A percentile compares a stretch with the other conserved stretches of the same genome.
These are phyloP conservation scores for Allolobophora icterica DNA, from an alignment of 2,888 invertebrate species.

Conservation along the genomic window DNA sequence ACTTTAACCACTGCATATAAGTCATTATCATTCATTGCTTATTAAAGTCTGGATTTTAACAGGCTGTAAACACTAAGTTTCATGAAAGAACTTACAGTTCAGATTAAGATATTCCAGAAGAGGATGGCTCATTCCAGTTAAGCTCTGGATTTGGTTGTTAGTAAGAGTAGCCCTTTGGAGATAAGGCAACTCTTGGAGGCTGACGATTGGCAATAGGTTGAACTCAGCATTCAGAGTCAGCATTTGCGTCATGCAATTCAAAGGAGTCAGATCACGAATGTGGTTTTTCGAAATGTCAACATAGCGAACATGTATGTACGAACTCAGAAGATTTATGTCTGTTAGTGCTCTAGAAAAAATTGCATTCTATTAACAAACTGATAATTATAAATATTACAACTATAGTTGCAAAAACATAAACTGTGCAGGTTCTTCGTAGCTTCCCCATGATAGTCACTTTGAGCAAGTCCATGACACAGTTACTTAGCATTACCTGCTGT, in stretches of 20 bases:
- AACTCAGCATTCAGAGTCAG: slow-evolving; percentile 57
- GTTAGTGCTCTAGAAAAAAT: slow-evolving; percentile 60
- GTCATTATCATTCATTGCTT: background rate
- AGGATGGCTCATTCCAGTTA: slow-evolving; percentile 63
- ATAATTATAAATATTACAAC: background rate
- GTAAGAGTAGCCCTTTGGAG: slow-evolving; percentile 62
- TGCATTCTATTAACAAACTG: background rate
- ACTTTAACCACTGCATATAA: too few species aligned
- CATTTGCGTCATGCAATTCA: slow-evolving; percentile 62
- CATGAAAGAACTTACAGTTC: slow-evolving; percentile 59
- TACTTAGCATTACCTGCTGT: too few species aligned
- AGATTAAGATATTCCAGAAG: slow-evolving; percentile 62
- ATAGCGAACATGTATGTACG: slow-evolving; percentile 64
- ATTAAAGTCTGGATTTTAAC: background rate
- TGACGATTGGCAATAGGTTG: slow-evolving; percentile 59
- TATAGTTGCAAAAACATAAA: slow-evolving; percentile 25
- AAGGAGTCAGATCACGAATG: slow-evolving; percentile 60
- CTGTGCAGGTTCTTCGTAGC: too few species aligned
- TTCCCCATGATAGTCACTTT: too few species aligned
- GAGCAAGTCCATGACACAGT: too few species aligned
- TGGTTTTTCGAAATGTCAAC: slow-evolving; percentile 63
- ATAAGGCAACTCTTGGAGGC: slow-evolving; percentile 62
- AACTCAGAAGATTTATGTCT: slow-evolving; percentile 59
- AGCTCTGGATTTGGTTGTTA: slow-evolving; percentile 60
- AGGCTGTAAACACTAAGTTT: background rate